Base-by-base conservation (phyloP, 2,888 invertebrate species). In the Melanotus villosus region DNA sequence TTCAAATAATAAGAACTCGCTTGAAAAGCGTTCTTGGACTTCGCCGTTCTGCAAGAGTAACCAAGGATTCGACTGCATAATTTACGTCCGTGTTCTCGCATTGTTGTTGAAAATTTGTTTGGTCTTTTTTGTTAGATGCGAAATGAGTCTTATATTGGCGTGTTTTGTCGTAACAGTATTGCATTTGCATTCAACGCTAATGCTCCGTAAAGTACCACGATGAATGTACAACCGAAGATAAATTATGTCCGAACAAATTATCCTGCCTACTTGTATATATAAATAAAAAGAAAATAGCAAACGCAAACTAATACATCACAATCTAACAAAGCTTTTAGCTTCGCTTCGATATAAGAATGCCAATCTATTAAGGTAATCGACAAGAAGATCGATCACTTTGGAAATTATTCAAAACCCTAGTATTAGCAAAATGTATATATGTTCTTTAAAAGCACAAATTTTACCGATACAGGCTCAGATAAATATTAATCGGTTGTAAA, bases 11-110 rank as follows among this genome's bases (percentile, higher is more conserved):
- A 59, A 57, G 34, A 57, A 43, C 41, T 30, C 43, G 59, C 65
- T 64, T 26, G 26, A 26, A 26, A 26, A 26, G 26, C 26, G 26
- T 26, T 26, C 26, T 26, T 56, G 47, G 47, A 23, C 47, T 47
- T 47, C 50, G 50, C 26, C 60, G 59, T 67, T 66, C 66, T 50
- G 41, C 43, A 67, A 67, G 67, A 67, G 67, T 41, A 54, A 32
- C 54, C 67, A 67, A 52, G 67, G 59, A 52, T 52, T 62, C 19
- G 41, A 59, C 26, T 43, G 19, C 50, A 52, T 52, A 54, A 38
- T 57, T 50, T 38, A 47, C 47, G 16, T 41, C 16, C 41, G 41
- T 5, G 16, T 41, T 18, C 18, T 41, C 18, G 47, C 23, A 47
- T 23, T 26, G 47, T 47, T 47, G 47, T 23, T 6, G 23, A 23